These are phyloP conservation scores for Lepetodrilus schrolli DNA, from an alignment of 2,888 invertebrate genomes.

Conservation along the genomic window DNA sequence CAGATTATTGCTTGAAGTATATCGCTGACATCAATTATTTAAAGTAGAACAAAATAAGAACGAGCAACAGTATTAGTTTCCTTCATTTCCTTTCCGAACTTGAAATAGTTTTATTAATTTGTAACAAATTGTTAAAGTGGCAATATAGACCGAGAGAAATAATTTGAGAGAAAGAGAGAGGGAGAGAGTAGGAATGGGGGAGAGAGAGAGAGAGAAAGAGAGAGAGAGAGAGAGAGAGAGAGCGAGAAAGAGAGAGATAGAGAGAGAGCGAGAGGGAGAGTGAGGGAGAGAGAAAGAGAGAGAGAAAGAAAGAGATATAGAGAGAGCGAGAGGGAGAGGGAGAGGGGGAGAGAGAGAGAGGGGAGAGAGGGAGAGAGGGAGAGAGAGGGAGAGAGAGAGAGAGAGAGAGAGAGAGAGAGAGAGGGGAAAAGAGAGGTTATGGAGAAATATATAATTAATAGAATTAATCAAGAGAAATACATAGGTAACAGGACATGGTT, in stretches of 20 bases:
- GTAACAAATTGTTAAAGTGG: neutral
- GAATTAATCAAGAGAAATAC: too few relatives aligned
- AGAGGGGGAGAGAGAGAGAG: too few relatives aligned
- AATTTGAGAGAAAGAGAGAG: neutral
- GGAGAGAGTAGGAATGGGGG: too few relatives aligned
- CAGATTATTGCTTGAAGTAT: too few relatives aligned
- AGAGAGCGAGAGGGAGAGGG: neutral
- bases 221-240: neutral
- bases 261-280: too few relatives aligned
- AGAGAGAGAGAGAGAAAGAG: neutral
- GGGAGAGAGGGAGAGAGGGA: constrained; percentile 5
- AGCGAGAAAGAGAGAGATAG: too few relatives aligned
- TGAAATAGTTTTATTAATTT: neutral
- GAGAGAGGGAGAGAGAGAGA: constrained; percentile 27
- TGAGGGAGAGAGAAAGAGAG: neutral
- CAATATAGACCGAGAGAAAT: neutral
- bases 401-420: constrained; percentile 28
- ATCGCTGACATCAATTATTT: too few relatives aligned
- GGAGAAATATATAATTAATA: neutral
- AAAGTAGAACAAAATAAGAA: too few relatives aligned
- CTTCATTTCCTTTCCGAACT: neutral
- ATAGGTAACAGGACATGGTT: too few relatives aligned
- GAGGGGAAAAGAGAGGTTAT: neutral
- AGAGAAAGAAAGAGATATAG: neutral
- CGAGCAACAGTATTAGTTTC: too few relatives aligned